These are phyloP conservation scores for Alexandromys oeconomus DNA, from an alignment of 2,797 vertebrate species.

Conservation along the genomic window DNA sequence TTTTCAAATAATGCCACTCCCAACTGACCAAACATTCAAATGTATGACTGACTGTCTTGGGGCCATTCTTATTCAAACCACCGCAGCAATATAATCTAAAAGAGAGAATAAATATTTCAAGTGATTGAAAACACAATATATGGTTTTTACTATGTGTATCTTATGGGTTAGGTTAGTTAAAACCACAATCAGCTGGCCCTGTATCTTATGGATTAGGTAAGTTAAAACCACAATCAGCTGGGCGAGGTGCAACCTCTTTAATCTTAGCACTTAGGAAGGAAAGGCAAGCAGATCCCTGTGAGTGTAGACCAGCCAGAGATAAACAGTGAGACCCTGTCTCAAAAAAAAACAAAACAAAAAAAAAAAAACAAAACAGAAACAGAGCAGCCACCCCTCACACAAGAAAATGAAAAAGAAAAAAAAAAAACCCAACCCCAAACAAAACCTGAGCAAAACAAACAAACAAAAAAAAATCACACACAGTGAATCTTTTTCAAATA, in stretches of 20 bases:
- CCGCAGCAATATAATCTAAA: background rate
- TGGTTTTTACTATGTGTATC: background rate
- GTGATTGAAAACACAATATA: background rate
- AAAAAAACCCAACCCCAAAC: background rate
- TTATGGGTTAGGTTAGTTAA: background rate
- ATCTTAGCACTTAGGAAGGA: background rate
- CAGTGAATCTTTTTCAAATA: background rate
- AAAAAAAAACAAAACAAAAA: background rate
- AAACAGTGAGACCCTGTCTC: background rate
- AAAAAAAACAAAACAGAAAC: background rate
- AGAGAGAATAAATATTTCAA: slow-evolving; percentile 18
- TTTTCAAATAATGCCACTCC: background rate
- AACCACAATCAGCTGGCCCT: background rate
- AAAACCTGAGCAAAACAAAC: background rate
- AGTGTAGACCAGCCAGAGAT: background rate
- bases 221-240: background rate
- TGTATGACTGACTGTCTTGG: too few relatives aligned
- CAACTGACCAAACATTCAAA: background rate
- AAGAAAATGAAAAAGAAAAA: background rate
- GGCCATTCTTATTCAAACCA: background rate
- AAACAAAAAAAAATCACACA: background rate
- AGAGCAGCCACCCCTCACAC: background rate
- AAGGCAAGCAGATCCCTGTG: background rate
- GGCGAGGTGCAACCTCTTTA: background rate
- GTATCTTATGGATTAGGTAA: background rate